Base-by-base conservation (phyloP, 2,797 vertebrate species). In the Ctenopoma kingsleyae region DNA sequence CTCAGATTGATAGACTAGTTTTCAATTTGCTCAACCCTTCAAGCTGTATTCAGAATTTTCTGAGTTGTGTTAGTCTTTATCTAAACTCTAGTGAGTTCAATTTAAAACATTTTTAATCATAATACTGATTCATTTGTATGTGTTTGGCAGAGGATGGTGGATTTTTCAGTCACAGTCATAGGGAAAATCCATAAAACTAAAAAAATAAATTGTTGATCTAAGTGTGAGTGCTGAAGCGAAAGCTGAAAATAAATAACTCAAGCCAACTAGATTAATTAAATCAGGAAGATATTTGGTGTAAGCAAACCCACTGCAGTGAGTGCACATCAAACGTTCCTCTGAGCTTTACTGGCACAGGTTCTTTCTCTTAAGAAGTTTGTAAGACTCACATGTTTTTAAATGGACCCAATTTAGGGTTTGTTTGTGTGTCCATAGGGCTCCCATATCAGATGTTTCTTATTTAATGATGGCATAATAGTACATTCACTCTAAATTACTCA, bases 391-490 rank as follows among this genome's bases (percentile, higher is more conserved):
- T 67, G 20, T 73, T 73, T 66, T 41, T 32, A 32, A 32, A 59
- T 40, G 36, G 73, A 76, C 30, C 48, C 27, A 67, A 73, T 76
- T 77, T 41, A 59, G 32, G 23, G 51, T 71, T 67, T 74, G 77
- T 68, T 76, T 82, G 62, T 54, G 38, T 60, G 72, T 79, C 58
- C 67, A 40, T n/a, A 74, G 66, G 81, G 48, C 59, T 25, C 69
- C 57, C 2, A 35, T 27, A 32, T 53, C 68, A 53, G 61, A 83
- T 83, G 58, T 63, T 78, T 81, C 55, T 60, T 43, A 58, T 83
- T 80, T 83, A 84, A 81, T 81, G 71, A 69, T 22, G 17, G 56
- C 50, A 76, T 80, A 72, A 74, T 58, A 62, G 27, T 80, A 54
- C 71, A 70, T 66, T 82, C 44, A 51, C 60, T 51, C 60, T 22